phyloP scores from a whole-genome alignment of 2,888 invertebrate species.

The Morinoia aosen region DNA sequence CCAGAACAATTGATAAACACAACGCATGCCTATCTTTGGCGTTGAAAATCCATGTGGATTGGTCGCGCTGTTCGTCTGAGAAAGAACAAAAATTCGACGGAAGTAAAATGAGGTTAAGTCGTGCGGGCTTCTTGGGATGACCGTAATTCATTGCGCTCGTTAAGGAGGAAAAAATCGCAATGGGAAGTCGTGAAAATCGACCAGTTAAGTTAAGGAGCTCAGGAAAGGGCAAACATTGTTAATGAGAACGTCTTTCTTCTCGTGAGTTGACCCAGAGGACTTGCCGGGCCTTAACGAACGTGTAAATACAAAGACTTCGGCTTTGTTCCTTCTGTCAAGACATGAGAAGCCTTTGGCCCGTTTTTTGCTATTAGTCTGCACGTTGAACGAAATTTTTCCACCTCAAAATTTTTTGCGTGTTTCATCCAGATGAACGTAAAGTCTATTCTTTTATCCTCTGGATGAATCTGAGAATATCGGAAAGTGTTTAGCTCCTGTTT shows the following conservation, averaged over 20 bases:
- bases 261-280: slow-evolving; percentile 18
- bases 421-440: neutral
- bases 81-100: neutral
- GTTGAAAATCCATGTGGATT: neutral
- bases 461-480: no score
- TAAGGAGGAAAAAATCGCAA: slow-evolving; percentile 28
- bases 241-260: slow-evolving; percentile 41
- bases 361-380: neutral
- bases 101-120: neutral
- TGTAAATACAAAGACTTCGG: neutral
- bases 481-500: no score
- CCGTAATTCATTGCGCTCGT: slow-evolving; percentile 39
- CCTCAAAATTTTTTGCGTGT: neutral
- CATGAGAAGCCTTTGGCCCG: neutral
- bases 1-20: neutral
- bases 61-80: neutral
- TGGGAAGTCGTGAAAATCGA: slow-evolving; percentile 36
- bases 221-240: slow-evolving; percentile 27
- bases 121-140: neutral
- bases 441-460: neutral
- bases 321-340: neutral
- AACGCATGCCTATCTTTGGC: neutral
- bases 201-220: slow-evolving; percentile 30
- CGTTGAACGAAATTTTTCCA: neutral
- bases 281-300: slow-evolving; percentile 19